Percentiles rank a stretch among this genome's conserved stretches.
These are phyloP conservation scores for Lasiommata megera DNA, from an alignment of 2,888 invertebrate species.

Conservation along the genomic window DNA sequence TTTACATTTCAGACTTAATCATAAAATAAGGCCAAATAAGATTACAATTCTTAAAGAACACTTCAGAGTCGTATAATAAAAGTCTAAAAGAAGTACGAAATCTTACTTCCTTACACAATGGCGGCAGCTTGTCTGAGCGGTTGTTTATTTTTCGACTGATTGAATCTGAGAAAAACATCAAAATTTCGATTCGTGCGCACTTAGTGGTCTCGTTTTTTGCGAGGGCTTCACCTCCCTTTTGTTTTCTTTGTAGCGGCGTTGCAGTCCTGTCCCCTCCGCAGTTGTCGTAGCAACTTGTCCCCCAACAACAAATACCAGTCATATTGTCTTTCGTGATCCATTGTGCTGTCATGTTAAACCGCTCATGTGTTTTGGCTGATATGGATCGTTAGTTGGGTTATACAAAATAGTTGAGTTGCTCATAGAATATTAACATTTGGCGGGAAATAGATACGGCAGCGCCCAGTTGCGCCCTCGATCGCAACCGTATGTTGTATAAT, in stretches of 20 bases:
- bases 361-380: no score
- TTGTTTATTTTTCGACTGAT: conserved; percentile 1
- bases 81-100: neutral
- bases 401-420: conserved; percentile 19
- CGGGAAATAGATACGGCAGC: conserved; percentile 50
- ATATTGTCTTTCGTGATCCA: neutral
- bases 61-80: no score
- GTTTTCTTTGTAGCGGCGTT: neutral
- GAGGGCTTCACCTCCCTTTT: neutral
- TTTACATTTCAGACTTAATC: no score
- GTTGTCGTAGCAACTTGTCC: conserved; percentile 8
- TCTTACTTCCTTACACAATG: conserved; percentile 1
- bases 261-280: neutral
- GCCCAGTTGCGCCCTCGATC: conserved; percentile 51
- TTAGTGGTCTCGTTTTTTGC: conserved; percentile 1
- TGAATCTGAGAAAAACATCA: neutral
- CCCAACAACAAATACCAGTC: neutral
- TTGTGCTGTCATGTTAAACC: neutral
- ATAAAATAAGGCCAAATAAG: no score
- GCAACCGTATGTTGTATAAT: conserved; percentile 72
- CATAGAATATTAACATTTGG: conserved; percentile 41
- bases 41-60: no score
- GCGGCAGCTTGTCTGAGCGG: neutral
- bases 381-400: conserved; percentile 19
- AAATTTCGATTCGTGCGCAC: neutral